phyloP scores from a whole-genome alignment of 2,113 vertebrate genomes.

The Oplegnathus fasciatus region DNA sequence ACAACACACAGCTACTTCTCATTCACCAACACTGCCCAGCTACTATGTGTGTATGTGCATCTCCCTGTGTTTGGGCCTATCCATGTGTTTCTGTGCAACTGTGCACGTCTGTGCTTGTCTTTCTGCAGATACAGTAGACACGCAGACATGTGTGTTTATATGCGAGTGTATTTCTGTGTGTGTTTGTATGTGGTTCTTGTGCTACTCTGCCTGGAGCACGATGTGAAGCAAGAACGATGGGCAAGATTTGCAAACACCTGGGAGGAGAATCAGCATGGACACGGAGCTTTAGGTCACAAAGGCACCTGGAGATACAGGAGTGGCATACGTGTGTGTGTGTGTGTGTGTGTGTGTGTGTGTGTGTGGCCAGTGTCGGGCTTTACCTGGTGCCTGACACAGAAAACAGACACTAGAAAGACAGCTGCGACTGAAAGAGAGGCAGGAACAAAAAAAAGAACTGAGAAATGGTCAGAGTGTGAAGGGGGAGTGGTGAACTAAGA shows the following conservation, averaged over 20 bases:
- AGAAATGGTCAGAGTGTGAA: constrained; percentile 5
- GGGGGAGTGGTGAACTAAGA: not conserved
- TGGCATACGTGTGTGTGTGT: not conserved
- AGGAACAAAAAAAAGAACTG: not conserved
- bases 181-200: not conserved
- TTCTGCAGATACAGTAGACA: not conserved
- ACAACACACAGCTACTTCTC: constrained; percentile 58
- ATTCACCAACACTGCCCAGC: constrained; percentile 34
- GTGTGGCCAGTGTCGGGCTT: not conserved
- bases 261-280: constrained; percentile 10
- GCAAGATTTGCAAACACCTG: constrained; percentile 9
- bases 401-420: constrained; percentile 5
- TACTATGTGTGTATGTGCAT: not conserved
- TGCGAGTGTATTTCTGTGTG: not conserved
- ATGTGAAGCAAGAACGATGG: constrained; percentile 9
- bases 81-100: constrained; percentile 1
- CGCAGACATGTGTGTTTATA: not conserved
- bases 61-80: constrained; percentile 11
- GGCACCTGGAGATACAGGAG: not conserved
- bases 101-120: not conserved
- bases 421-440: constrained; percentile 7
- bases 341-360: not conserved
- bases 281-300: constrained; percentile 24
- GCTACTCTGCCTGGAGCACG: constrained; percentile 18
- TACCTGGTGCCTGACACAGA: not conserved